These are phyloP conservation scores for Megalops atlanticus DNA, from an alignment of 2,113 vertebrate genomes.

Conservation along the genomic window DNA sequence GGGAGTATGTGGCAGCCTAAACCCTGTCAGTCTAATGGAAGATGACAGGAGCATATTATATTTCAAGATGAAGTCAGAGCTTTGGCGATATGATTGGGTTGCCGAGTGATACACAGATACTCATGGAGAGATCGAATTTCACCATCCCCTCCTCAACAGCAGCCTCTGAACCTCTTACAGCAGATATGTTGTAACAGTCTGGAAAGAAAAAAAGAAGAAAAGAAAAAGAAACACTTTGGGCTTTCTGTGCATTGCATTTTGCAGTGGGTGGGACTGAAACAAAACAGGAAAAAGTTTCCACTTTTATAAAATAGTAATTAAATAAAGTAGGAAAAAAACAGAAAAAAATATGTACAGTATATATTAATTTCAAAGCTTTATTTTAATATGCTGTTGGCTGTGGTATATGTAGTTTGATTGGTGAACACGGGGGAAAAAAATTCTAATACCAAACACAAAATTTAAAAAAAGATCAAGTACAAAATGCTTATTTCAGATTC, in stretches of 20 bases:
- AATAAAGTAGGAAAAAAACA: neutral
- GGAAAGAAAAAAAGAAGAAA: constrained; percentile 7
- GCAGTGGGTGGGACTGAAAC: neutral
- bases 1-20: neutral
- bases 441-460: neutral
- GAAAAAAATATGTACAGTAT: too few relatives aligned
- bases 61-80: constrained; percentile 30
- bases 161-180: neutral
- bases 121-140: constrained; percentile 18
- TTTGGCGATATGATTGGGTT: constrained; percentile 30
- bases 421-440: too few relatives aligned
- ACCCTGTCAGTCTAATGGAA: constrained; percentile 36
- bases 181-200: neutral
- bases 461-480: too few relatives aligned
- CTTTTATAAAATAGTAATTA: too few relatives aligned
- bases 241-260: neutral
- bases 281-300: too few relatives aligned
- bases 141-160: neutral
- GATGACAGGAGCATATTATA: constrained; percentile 43
- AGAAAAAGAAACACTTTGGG: neutral
- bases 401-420: too few relatives aligned
- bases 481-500: neutral
- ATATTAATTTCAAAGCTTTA: too few relatives aligned
- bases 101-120: constrained; percentile 13
- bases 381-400: too few relatives aligned